Evolutionary conservation across 2,797 vertebrate genomes (phyloP).

Genomic region (Pseudochirops cupreus): DNA sequence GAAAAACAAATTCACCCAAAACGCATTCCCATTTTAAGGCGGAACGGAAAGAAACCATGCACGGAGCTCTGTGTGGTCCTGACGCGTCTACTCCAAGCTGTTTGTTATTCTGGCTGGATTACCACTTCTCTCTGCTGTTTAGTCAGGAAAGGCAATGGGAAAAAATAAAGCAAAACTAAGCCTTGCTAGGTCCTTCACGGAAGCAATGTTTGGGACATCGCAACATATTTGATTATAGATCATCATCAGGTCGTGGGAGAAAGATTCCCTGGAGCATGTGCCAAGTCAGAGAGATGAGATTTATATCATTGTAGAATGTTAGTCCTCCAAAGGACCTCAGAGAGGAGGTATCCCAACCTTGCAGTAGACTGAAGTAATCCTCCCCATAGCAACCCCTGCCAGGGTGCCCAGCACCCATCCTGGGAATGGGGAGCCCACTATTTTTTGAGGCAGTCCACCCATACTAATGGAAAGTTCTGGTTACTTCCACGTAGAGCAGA

Average conservation of each 20-base stretch:
- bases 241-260: neutral
- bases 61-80: slow-evolving; percentile 3
- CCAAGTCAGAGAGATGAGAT: neutral
- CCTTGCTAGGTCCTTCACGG: neutral
- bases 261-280: neutral
- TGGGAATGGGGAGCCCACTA: neutral
- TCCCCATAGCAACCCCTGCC: neutral
- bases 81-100: neutral
- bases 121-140: neutral
- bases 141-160: neutral
- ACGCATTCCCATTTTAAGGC: neutral
- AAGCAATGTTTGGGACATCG: rapidly evolving
- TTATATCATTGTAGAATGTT: rapidly evolving
- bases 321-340: too few species aligned
- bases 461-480: neutral
- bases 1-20: slow-evolving; percentile 20
- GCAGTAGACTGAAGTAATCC: neutral
- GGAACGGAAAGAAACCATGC: neutral
- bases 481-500: neutral
- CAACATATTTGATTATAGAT: neutral
- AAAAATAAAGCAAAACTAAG: neutral
- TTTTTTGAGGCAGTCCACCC: neutral
- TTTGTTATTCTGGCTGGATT: neutral
- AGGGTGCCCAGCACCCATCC: rapidly evolving
- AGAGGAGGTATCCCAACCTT: neutral